Evolutionary conservation across 2,797 vertebrate species (phyloP).

Genomic region (Pseudochirops corinnae): DNA sequence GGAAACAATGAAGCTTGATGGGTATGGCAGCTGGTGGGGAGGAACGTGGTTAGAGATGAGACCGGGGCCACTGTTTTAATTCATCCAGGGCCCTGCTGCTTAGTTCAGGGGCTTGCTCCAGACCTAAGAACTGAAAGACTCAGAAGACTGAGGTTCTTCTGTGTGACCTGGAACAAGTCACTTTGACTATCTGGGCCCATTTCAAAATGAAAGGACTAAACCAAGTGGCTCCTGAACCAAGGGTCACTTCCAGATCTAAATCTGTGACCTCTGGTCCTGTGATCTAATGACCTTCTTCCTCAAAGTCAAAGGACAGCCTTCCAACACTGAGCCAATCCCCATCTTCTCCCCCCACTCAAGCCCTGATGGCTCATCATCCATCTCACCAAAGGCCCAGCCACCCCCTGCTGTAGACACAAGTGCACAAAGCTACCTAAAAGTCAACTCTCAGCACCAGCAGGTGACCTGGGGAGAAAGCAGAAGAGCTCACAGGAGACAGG

Average conservation of each 20-base stretch:
- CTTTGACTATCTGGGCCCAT: not conserved
- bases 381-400: not conserved
- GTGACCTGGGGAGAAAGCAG: not conserved
- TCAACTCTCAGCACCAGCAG: not conserved
- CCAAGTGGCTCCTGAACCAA: not conserved
- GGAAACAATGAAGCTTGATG: not conserved
- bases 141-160: not conserved
- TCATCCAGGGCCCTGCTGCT: not conserved
- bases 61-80: not conserved
- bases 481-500: not conserved
- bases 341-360: not conserved
- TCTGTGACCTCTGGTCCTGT: not conserved
- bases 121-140: not conserved
- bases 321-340: not conserved
- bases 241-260: not conserved
- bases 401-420: not conserved
- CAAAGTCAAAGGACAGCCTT: slow-evolving; percentile 6
- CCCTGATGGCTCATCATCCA: not conserved
- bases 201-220: not conserved
- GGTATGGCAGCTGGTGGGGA: not conserved
- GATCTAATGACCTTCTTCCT: not conserved
- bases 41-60: not conserved
- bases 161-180: not conserved
- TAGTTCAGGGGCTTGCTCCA: not conserved
- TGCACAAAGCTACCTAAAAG: not conserved